Conservation (phyloP, 2,888 invertebrate species). For the Ditula angustiorana region DNA sequence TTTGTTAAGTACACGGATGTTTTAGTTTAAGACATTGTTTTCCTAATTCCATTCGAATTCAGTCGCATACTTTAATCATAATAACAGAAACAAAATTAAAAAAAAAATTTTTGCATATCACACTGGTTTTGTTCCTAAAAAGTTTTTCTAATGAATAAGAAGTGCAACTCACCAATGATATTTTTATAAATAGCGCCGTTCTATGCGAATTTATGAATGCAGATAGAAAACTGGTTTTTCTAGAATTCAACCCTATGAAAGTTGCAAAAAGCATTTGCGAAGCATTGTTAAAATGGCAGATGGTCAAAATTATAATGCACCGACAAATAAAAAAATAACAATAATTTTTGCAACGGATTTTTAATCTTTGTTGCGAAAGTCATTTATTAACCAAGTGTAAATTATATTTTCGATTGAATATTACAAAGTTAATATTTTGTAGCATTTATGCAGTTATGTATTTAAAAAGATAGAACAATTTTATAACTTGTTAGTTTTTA, state of each 20-base stretch:
- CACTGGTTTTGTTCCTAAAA: no score
- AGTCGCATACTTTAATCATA: no score
- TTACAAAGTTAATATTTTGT: no score
- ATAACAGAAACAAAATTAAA: no score
- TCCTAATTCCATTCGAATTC: no score
- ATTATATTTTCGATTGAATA: background rate
- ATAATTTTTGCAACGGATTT: slow-evolving; percentile 19
- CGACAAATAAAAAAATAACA: slow-evolving; percentile 22
- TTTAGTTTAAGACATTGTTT: no score
- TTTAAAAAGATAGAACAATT: no score
- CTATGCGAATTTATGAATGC: slow-evolving; percentile 56
- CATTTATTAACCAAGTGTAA: background rate
- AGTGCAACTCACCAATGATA: slow-evolving; percentile 1
- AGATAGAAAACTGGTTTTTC: slow-evolving; percentile 68
- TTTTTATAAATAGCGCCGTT: slow-evolving; percentile 18
- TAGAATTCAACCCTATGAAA: slow-evolving; percentile 56
- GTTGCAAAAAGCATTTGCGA: slow-evolving; percentile 68
- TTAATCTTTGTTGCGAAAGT: slow-evolving; percentile 49
- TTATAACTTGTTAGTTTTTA: no score
- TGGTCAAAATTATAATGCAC: slow-evolving; percentile 59
- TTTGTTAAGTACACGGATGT: no score
- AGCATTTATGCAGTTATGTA: no score
- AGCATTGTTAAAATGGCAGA: slow-evolving; percentile 73
- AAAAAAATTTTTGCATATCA: no score
- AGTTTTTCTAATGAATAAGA: slow-evolving; percentile 1